Evolutionary conservation across 2,888 invertebrate species (phyloP), one percentile per base, ranked within the genome.

Genomic region (Artemia sinica): DNA sequence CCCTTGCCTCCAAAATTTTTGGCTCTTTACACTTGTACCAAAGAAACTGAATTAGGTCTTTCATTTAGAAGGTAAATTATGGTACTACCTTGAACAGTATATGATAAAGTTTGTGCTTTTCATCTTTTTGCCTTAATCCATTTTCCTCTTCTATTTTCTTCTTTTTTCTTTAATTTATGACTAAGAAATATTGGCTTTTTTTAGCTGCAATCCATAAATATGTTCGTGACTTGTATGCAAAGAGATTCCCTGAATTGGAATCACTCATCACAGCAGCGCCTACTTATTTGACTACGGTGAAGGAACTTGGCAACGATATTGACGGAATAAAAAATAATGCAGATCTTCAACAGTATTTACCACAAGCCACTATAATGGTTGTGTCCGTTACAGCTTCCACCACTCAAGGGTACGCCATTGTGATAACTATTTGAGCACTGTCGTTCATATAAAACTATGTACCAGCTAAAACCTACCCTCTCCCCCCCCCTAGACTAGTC

Each of bases 311-410:
- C 49, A 98, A 98, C 81, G 91, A 95, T 77, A 80, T 94, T 73
- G 93, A 94, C 74, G 87, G 88, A 77, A 93, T 93, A 0, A 97
- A 98, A 78, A 95, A 90, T 76, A 97, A 94, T 81, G 92, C 94
- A 78, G 88, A 83, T 65, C 80, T 98, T 49, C 91, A 91, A 76
- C 88, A 92, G 72, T 92, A 95, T 75, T 81, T 99, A 0, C 94
- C 95, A 0, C 93, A 96, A 76, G 97, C 98, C 6, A 98, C 97
- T 13, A 97, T 98, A 76, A 99, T 98, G 95, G 96, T 98, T 75
- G 96, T 98, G 18, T 95, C 94, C 67, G 97, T 99, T 5, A 98
- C 97, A 52, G 97, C 98, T n/a, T 97, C 97, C 10, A 98, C 98
- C 2, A 98, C 97, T 18, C 97, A 97, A 81, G 98, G 96, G 88